phyloP scores from a whole-genome alignment of 2,888 invertebrate species.

The Microctonus aethiopoides region DNA sequence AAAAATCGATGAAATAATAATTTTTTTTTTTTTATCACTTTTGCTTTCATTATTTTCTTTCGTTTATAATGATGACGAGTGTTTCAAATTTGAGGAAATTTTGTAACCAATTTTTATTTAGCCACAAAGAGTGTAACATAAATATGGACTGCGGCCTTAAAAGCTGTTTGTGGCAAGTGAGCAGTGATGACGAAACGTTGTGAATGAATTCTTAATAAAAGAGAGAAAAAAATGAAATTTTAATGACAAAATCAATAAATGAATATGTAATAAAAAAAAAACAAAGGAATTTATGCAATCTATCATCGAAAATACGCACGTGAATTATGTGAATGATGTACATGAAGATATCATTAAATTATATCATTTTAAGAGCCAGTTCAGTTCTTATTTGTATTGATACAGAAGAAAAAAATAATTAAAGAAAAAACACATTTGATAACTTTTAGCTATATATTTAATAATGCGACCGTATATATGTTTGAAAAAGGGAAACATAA shows the following conservation, averaged over 20 bases:
- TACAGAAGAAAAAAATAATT: slow-evolving; percentile 7
- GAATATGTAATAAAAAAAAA: neutral
- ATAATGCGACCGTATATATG: neutral
- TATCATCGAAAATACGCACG: slow-evolving; percentile 27
- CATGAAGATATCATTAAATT: slow-evolving; percentile 51
- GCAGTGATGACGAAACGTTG: slow-evolving; percentile 7
- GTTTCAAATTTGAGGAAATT: slow-evolving; percentile 17
- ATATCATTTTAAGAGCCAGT: slow-evolving; percentile 42
- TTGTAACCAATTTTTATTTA: slow-evolving; percentile 33
- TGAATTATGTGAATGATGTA: slow-evolving; percentile 49
- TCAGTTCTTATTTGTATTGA: slow-evolving; percentile 38
- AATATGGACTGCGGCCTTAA: slow-evolving; percentile 51
- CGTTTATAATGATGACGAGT: slow-evolving; percentile 7
- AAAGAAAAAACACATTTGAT: neutral
- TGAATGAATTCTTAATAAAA: slow-evolving; percentile 1
- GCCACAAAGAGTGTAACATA: slow-evolving; percentile 45
- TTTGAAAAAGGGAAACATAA: neutral
- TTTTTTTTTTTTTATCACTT: neutral
- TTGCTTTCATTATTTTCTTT: neutral
- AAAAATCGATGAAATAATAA: neutral
- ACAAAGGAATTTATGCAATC: slow-evolving; percentile 20
- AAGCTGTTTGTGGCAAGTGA: slow-evolving; percentile 47
- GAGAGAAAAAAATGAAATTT: slow-evolving; percentile 10
- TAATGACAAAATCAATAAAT: neutral
- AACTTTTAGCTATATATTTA: neutral